Evolutionary conservation across 2,113 vertebrate species (phyloP), one percentile per base, ranked within the genome.

Genomic region (Microtus pennsylvanicus): DNA sequence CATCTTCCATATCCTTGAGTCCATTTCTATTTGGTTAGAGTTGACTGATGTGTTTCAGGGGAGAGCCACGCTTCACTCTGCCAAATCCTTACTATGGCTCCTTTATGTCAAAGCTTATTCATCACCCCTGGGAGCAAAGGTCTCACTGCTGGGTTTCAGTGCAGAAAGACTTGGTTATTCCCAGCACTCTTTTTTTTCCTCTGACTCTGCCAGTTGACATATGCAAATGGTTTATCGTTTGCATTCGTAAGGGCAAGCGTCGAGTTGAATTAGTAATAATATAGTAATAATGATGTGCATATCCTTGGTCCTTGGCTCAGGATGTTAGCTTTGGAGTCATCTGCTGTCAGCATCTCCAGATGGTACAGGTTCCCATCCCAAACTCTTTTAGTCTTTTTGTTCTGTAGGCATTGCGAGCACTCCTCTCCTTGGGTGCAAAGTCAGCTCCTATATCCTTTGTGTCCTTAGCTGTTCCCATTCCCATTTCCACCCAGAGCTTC

Each of bases 221-320:
- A 21, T 90, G 28, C 81, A 95, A 76, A 85, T 91, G 35, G 5
- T 76, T 85, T 94, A 21, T 95, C 90, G 21, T 89, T 93, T 78
- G 65, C 45, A 45, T 61, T 35, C 63, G 63, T 93, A 81, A 81
- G 78, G 83, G 90, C 90, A 72, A 50, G 81, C 30, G 47, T 70
- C 47, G 88, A 42, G n/a, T 72, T 87, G 78, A 91, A 72, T 88
- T 52, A 72, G 72, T 93, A 35, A 38, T 30, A 9, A 83, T 24
- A 38, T 70, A 67, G 26, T 67, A 8, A 35, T 55, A 55, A 55
- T 17, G 52, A 35, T 87, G 7, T 89, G 26, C 50, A 22, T 89
- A 58, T 69, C 30, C 9, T 50, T 90, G 47, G 85, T 77, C 52
- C 35, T 89, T 90, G 45, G 21, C 52, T 67, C 67, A 74, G 47